Evolutionary conservation across 37 sponge, comb jelly and placozoan genomes (phyloP), one percentile per base, ranked within the genome.

Genomic region (Geodia barretti): DNA sequence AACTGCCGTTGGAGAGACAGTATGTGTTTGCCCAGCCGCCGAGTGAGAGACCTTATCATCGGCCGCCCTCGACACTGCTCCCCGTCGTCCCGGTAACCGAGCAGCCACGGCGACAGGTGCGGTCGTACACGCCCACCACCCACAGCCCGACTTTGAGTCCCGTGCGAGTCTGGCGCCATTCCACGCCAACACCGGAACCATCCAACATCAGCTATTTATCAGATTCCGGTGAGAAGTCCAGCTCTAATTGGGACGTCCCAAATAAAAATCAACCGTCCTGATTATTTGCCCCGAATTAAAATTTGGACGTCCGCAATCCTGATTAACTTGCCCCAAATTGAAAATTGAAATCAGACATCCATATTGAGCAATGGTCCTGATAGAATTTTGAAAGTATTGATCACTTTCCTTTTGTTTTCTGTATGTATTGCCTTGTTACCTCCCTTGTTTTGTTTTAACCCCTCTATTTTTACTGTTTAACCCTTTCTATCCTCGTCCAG

Each of bases 1-100:
- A 69, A 31, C 72, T 70, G 2, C 72, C 64, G 0, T 14, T 77
- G 1, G 64, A 39, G 1, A 67, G 43, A 31, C 25, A 26, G 39
- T 86, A 78, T 73, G 74, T 47, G 60, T 86, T 73, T 54, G 39
- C 60, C n/a, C 80, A 86, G 60, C 80, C 79, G 0, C 64, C n/a
- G 5, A 3, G 70, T 0, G 80, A 69, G 1, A 14, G 7, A 47
- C 11, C 54, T 7, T 47, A 17, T 47, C 11, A 47, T 17, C 54
- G 54, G 7, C 54, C 54, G 54, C n/a, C n/a, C n/a, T 47, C 54
- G 11, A 47, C 11, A 17, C 54, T 47, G 54, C 7, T 47, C 11
- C 54, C 54, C 7, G 54, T 47, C 14, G 11, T 47, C 11, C 9
- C 31, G 3, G 59, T 74, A 11, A 74, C 75, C 30, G 26, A 39